Evolutionary conservation across 1,140 invertebrate genomes (phyloP).

Genomic region (Lucilia sericata): DNA sequence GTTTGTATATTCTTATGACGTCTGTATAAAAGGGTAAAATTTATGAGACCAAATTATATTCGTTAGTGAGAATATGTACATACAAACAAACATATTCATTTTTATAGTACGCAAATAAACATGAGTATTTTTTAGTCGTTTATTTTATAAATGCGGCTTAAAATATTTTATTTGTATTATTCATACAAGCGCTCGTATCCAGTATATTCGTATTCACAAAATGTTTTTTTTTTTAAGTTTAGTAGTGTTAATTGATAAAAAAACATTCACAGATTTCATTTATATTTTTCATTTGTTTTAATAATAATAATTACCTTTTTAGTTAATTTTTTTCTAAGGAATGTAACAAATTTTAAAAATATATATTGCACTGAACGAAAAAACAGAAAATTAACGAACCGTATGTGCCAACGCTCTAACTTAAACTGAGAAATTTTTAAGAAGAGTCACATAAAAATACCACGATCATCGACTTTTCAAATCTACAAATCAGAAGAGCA

Average conservation of each 20-base stretch:
- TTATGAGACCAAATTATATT: neutral
- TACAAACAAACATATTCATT: too few relatives aligned
- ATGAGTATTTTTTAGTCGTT: too few relatives aligned
- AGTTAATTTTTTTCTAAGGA: slow-evolving; percentile 29
- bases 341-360: slow-evolving; percentile 12
- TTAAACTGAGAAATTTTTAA: slow-evolving; percentile 25
- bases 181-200: too few relatives aligned
- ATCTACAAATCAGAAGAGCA: neutral
- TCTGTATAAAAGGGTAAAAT: neutral
- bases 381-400: neutral
- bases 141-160: neutral
- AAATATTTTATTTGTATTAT: too few relatives aligned
- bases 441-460: slow-evolving; percentile 27
- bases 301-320: slow-evolving; percentile 26
- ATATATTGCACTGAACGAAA: neutral
- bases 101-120: too few relatives aligned
- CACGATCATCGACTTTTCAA: neutral
- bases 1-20: neutral
- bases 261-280: neutral
- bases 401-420: slow-evolving; percentile 18
- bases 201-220: too few relatives aligned
- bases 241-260: too few relatives aligned
- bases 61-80: too few relatives aligned
- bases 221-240: too few relatives aligned
- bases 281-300: neutral